These are phyloP conservation scores for Porites lutea DNA, from an alignment of 64 coral and sea anemone species.

Conservation along the genomic window DNA sequence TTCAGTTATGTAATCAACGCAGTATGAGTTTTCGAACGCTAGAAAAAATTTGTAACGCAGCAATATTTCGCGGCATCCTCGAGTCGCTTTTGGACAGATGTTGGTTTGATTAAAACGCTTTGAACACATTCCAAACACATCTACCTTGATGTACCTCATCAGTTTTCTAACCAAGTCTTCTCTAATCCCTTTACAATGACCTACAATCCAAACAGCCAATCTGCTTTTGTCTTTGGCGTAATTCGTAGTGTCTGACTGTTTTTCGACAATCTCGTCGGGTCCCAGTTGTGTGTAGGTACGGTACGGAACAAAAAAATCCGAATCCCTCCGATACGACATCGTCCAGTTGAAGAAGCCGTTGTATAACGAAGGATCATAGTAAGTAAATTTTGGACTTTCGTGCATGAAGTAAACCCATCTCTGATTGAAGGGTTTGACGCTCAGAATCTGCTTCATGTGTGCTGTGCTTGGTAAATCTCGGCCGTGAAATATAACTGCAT, in stretches of 20 bases:
- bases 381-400: conserved; percentile 52
- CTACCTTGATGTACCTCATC: conserved; percentile 58
- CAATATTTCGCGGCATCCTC: conserved; percentile 27
- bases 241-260: neutral
- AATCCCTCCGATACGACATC: conserved; percentile 72
- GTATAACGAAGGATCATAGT: neutral
- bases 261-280: neutral
- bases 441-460: conserved; percentile 5
- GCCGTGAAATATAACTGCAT: conserved; percentile 66
- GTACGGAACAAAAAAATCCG: conserved; percentile 63
- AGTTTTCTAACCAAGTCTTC: conserved; percentile 60
- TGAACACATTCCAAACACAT: conserved; percentile 61
- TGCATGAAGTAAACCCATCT: conserved; percentile 67
- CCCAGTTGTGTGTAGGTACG: conserved; percentile 28
- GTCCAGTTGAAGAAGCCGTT: conserved; percentile 63
- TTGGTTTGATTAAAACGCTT: conserved; percentile 48
- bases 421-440: conserved; percentile 6
- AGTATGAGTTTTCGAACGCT: conserved; percentile 71
- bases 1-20: conserved; percentile 76
- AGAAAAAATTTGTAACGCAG: conserved; percentile 68
- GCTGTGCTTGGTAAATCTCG: conserved; percentile 27
- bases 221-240: conserved; percentile 59
- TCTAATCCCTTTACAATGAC: conserved; percentile 56
- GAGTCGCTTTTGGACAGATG: conserved; percentile 10
- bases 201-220: conserved; percentile 67